A percentile compares a stretch with the other conserved stretches of the same genome.
Evolutionary conservation across 2,797 vertebrate genomes (phyloP).

Genomic region (Podarcis lilfordi): DNA sequence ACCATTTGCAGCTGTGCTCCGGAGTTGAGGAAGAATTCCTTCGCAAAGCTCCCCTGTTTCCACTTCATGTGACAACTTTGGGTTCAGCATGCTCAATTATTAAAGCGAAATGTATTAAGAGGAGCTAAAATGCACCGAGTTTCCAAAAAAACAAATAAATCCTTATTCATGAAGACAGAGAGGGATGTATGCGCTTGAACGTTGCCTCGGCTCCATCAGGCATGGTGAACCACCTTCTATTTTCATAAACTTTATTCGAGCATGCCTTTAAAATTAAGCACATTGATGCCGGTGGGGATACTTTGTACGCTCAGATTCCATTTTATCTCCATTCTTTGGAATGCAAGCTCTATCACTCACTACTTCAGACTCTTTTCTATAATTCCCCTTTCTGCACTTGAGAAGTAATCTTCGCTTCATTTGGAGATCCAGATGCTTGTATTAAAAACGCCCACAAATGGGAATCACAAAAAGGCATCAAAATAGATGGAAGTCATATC

Average conservation of each 20-base stretch:
- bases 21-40: background rate
- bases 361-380: slow-evolving; percentile 6
- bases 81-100: slow-evolving; percentile 7
- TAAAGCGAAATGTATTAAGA: slow-evolving; percentile 13
- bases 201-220: background rate
- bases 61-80: background rate
- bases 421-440: background rate
- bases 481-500: slow-evolving; percentile 1
- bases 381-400: slow-evolving; percentile 9
- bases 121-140: slow-evolving; percentile 11
- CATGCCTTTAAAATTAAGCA: slow-evolving; percentile 18
- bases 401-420: slow-evolving; percentile 19
- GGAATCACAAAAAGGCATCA: slow-evolving; percentile 2
- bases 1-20: background rate
- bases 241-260: slow-evolving; percentile 14
- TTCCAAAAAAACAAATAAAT: background rate
- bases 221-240: background rate
- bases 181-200: background rate
- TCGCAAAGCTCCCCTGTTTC: background rate
- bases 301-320: slow-evolving; percentile 2
- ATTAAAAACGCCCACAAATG: background rate
- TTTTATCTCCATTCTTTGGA: slow-evolving; percentile 14
- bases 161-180: too few relatives aligned
- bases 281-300: slow-evolving; percentile 26
- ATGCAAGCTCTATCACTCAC: slow-evolving; percentile 3